phyloP scores from a whole-genome alignment of 2,113 vertebrate genomes.

The Piprites chloris region DNA sequence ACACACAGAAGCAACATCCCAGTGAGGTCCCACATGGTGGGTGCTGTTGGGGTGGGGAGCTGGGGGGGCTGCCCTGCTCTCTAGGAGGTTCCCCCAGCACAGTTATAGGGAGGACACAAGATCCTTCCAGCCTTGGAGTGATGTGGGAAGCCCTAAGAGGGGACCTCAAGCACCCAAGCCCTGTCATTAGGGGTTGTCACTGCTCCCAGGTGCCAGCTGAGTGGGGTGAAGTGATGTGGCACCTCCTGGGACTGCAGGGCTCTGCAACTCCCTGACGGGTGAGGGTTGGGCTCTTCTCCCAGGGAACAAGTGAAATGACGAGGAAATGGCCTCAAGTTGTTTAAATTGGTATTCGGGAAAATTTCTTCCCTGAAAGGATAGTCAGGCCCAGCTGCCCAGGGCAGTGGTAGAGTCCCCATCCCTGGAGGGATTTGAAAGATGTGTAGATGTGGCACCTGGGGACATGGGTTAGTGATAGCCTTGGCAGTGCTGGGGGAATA shows the following conservation, averaged over 20 bases:
- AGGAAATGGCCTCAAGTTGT: neutral
- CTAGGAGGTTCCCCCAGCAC: neutral
- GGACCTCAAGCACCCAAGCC: neutral
- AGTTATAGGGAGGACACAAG: neutral
- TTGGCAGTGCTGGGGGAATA: neutral
- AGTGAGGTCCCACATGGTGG: rapidly evolving
- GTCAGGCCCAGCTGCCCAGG: neutral
- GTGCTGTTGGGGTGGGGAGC: neutral
- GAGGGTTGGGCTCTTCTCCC: neutral
- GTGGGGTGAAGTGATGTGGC: neutral
- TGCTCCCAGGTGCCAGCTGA: neutral
- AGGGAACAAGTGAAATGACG: neutral
- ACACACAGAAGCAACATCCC: rapidly evolving
- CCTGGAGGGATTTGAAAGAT: neutral
- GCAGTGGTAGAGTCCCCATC: neutral
- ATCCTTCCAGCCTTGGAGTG: neutral
- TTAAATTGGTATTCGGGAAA: neutral
- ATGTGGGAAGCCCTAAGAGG: neutral
- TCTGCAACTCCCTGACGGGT: neutral
- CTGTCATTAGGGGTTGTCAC: neutral
- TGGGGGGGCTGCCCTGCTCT: neutral
- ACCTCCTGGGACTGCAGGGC: neutral
- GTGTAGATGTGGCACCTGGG: neutral
- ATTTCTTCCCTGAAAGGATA: neutral
- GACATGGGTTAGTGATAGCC: neutral